A percentile compares a stretch with the other conserved stretches of the same genome.
These are phyloP conservation scores for Chromis chromis DNA, from an alignment of 2,797 vertebrate species.

Conservation along the genomic window DNA sequence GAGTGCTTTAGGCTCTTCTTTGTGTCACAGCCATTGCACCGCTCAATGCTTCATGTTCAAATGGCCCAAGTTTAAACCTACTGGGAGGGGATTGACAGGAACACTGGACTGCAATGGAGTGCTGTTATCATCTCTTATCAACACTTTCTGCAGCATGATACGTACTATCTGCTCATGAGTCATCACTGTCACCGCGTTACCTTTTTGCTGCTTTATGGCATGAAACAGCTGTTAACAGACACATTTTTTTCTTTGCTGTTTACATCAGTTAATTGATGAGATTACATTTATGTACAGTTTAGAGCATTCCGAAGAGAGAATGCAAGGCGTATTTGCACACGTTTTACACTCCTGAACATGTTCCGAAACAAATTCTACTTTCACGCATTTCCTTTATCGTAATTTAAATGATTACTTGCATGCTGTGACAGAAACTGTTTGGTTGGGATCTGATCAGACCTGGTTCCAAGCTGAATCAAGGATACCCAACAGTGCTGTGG, in stretches of 20 bases:
- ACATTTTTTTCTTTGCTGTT: background rate
- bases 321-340: background rate
- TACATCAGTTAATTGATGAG: background rate
- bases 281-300: background rate
- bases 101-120: conserved; percentile 20
- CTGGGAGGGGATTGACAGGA: conserved; percentile 41
- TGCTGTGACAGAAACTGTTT: conserved; percentile 22
- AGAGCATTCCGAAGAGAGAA: background rate
- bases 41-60: conserved; percentile 62
- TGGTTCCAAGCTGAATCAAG: background rate
- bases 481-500: conserved; percentile 2
- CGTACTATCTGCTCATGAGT: background rate
- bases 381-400: background rate
- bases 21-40: conserved; percentile 56
- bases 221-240: background rate
- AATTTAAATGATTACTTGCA: conserved; percentile 5
- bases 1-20: conserved; percentile 65
- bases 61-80: conserved; percentile 31
- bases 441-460: conserved; percentile 18
- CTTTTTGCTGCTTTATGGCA: background rate
- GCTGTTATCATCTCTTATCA: conserved; percentile 20
- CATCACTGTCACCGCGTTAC: background rate
- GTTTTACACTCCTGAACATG: background rate
- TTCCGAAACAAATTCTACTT: background rate
- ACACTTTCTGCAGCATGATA: conserved; percentile 1